These are phyloP conservation scores for Hydrozoanthus tunicans DNA, from an alignment of 64 coral and sea anemone species.

Conservation along the genomic window DNA sequence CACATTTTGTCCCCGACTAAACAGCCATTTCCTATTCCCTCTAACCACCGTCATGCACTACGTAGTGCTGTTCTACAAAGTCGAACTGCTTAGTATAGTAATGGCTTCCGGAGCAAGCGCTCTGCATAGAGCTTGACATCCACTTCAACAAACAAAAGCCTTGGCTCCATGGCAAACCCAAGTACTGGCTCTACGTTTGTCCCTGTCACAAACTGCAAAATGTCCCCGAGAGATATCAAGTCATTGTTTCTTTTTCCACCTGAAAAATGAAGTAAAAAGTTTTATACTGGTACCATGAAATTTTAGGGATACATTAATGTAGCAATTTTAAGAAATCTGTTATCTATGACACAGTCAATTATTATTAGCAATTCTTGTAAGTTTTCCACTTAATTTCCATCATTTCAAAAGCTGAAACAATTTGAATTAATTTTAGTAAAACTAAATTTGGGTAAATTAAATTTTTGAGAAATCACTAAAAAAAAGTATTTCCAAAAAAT, in stretches of 20 bases:
- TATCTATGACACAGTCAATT: too few species aligned
- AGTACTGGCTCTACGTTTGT: conserved; percentile 53
- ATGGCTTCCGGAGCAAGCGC: conserved; percentile 3
- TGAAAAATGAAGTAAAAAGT: conserved; percentile 48
- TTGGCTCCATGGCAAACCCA: conserved; percentile 57
- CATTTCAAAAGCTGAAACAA: too few species aligned
- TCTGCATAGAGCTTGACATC: conserved; percentile 19
- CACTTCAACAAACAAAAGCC: conserved; percentile 50
- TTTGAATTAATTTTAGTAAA: too few species aligned
- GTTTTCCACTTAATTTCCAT: too few species aligned
- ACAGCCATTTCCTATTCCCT: conserved; percentile 4
- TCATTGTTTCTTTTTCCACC: conserved; percentile 49
- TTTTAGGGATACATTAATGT: too few species aligned
- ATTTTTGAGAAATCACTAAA: too few species aligned
- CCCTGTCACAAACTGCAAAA: conserved; percentile 30
- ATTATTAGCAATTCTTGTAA: too few species aligned
- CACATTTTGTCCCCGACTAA: conserved; percentile 3
- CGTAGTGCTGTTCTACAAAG: conserved; percentile 27
- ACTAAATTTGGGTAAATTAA: too few species aligned
- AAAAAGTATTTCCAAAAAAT: conserved; percentile 12
- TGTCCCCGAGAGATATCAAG: conserved; percentile 43
- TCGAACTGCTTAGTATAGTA: conserved; percentile 34
- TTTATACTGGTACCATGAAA: background rate
- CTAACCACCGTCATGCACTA: conserved; percentile 6
- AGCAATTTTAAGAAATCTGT: too few species aligned